Percentiles rank a stretch among this genome's conserved stretches.
Conservation (phyloP, 1,140 invertebrate genomes). For the Drosophila ogumai region DNA sequence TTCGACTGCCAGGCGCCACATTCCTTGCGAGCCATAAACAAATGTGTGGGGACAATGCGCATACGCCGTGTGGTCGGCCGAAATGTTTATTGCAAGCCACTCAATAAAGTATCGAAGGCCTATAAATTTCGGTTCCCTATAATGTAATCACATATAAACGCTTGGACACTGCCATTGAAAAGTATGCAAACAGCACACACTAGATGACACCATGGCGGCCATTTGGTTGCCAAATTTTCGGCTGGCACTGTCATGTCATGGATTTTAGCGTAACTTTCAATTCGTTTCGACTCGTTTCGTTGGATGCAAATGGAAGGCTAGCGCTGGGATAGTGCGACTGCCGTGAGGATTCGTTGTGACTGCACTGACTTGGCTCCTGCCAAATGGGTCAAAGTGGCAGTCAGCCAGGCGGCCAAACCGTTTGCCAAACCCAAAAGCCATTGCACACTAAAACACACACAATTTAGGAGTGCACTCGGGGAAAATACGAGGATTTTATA, state of each 20-base stretch:
- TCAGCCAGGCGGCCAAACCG: conserved; percentile 74
- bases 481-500: background rate
- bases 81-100: conserved; percentile 63
- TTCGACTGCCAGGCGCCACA: conserved; percentile 55
- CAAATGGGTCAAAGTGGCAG: conserved; percentile 82
- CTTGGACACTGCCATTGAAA: conserved; percentile 36
- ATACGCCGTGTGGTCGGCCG: conserved; percentile 44
- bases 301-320: conserved; percentile 45
- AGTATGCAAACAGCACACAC: conserved; percentile 16
- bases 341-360: conserved; percentile 59
- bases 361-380: conserved; percentile 68
- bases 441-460: conserved; percentile 24
- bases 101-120: conserved; percentile 71
- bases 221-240: conserved; percentile 6
- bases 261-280: conserved; percentile 26
- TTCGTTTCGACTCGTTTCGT: conserved; percentile 32
- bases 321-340: background rate
- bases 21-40: conserved; percentile 40
- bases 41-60: conserved; percentile 61
- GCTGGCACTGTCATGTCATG: conserved; percentile 28
- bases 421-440: conserved; percentile 72
- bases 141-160: conserved; percentile 37
- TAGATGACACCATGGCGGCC: background rate
- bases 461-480: conserved; percentile 3
- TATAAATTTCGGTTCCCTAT: conserved; percentile 44